Base-by-base conservation (phyloP, 2,888 invertebrate species). In the Stegophylla sp. region DNA sequence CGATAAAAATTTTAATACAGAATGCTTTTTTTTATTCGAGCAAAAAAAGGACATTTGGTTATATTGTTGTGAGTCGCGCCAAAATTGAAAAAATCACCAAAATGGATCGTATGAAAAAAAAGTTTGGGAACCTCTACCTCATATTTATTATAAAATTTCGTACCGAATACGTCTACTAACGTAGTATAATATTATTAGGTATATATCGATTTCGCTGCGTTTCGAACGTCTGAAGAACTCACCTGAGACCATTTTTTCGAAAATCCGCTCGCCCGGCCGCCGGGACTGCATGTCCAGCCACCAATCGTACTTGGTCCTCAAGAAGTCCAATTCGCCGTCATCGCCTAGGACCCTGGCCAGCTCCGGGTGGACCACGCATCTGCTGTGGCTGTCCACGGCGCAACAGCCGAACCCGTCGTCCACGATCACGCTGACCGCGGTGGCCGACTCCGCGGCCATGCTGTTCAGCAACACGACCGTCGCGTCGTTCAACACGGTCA, bases 161-260 rank as follows among this genome's bases (percentile, higher is more conserved):
- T n/a, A n/a, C n/a, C n/a, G n/a, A n/a, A n/a, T n/a, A n/a, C n/a
- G n/a, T n/a, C n/a, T n/a, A n/a, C n/a, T n/a, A n/a, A n/a, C n/a
- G n/a, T n/a, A n/a, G n/a, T n/a, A n/a, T n/a, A n/a, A n/a, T n/a
- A n/a, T n/a, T n/a, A n/a, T n/a, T n/a, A n/a, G n/a, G n/a, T n/a
- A n/a, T n/a, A n/a, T n/a, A n/a, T n/a, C n/a, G n/a, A n/a, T n/a
- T n/a, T n/a, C n/a, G n/a, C n/a, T n/a, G n/a, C n/a, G n/a, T n/a
- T n/a, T n/a, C n/a, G n/a, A n/a, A n/a, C n/a, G n/a, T n/a, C n/a
- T n/a, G n/a, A n/a, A 0, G 12, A 1, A 61, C 73, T 56, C 26
- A 9, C 75, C 66, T 5, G 53, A 76, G 15, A 51, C 41, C 53
- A 66, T 17, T 66, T 76, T 76, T 26, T 76, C 53, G 26, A 66